Evolutionary conservation across 2,888 invertebrate genomes (phyloP).

Genomic region (Bombyx huttoni): DNA sequence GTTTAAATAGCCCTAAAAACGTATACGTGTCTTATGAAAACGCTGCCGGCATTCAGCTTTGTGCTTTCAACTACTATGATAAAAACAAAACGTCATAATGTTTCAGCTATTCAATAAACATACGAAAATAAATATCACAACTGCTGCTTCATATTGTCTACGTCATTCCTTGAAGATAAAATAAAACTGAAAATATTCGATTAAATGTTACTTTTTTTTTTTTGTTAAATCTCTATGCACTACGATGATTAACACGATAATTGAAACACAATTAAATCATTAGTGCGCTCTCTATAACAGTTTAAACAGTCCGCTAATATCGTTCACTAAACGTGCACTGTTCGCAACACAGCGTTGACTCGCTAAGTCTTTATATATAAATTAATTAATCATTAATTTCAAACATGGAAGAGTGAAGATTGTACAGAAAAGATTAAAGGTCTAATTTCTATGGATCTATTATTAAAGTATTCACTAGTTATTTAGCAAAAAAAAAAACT

Average conservation of each 20-base stretch:
- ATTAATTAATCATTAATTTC: slow-evolving; percentile 25
- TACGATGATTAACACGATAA: slow-evolving; percentile 39
- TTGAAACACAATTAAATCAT: slow-evolving; percentile 49
- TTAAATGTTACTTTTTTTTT: background rate
- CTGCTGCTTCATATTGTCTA: slow-evolving; percentile 40
- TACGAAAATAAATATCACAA: slow-evolving; percentile 7
- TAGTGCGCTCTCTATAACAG: slow-evolving; percentile 47
- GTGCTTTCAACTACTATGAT: slow-evolving; percentile 20
- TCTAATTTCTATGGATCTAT: slow-evolving; percentile 45
- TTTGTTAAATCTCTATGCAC: slow-evolving; percentile 20
- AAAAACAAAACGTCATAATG: slow-evolving; percentile 20
- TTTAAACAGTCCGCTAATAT: slow-evolving; percentile 39
- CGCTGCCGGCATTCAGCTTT: slow-evolving; percentile 17
- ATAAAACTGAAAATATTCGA: background rate
- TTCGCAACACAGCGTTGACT: slow-evolving; percentile 33
- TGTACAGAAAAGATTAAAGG: slow-evolving; percentile 39
- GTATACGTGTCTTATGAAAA: slow-evolving; percentile 28
- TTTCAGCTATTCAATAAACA: slow-evolving; percentile 16
- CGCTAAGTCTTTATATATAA: slow-evolving; percentile 18
- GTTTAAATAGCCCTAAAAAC: slow-evolving; percentile 12
- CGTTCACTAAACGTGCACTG: slow-evolving; percentile 58
- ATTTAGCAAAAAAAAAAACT: no score
- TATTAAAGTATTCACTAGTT: slow-evolving; percentile 6
- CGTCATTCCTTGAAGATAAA: slow-evolving; percentile 47
- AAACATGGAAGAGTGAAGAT: slow-evolving; percentile 72